Evolutionary conservation across 2,888 invertebrate species (phyloP).

Genomic region (Tenthredo livida): DNA sequence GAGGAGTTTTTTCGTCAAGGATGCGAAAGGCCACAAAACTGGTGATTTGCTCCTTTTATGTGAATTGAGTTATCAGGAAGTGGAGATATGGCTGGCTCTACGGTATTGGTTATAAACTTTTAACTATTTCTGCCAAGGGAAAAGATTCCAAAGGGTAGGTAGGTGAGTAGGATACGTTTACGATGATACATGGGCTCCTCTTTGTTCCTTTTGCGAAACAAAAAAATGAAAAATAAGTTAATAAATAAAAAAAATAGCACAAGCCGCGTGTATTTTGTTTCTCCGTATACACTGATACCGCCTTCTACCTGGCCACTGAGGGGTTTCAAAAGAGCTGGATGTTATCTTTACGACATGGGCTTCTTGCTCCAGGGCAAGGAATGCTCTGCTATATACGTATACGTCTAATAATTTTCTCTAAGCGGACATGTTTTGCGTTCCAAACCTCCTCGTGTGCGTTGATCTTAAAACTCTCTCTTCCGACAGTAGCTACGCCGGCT

Average conservation of each 20-base stretch:
- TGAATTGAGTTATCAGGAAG: conserved; percentile 15
- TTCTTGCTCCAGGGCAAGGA: conserved; percentile 22
- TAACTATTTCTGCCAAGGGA: neutral
- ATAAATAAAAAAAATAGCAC: neutral
- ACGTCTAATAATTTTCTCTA: neutral
- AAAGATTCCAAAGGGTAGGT: neutral
- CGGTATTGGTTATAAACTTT: conserved; percentile 14
- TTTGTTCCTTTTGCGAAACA: neutral
- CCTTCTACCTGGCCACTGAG: neutral
- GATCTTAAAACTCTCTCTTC: neutral
- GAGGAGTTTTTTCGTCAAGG: neutral
- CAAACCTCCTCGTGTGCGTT: neutral
- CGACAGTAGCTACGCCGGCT: neutral
- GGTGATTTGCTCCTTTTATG: neutral
- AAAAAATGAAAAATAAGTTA: too few relatives aligned
- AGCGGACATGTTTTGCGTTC: conserved; percentile 22
- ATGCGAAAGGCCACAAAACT: neutral
- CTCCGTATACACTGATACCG: neutral
- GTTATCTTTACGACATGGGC: conserved; percentile 41
- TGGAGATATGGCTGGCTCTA: neutral
- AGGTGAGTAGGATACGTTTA: too few relatives aligned
- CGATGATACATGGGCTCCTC: neutral
- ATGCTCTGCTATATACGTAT: conserved; percentile 11
- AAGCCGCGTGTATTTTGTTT: neutral
- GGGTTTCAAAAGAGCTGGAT: conserved; percentile 8